These are phyloP conservation scores for Siphonodentalium dalli DNA, from an alignment of 2,888 invertebrate genomes.

Conservation along the genomic window DNA sequence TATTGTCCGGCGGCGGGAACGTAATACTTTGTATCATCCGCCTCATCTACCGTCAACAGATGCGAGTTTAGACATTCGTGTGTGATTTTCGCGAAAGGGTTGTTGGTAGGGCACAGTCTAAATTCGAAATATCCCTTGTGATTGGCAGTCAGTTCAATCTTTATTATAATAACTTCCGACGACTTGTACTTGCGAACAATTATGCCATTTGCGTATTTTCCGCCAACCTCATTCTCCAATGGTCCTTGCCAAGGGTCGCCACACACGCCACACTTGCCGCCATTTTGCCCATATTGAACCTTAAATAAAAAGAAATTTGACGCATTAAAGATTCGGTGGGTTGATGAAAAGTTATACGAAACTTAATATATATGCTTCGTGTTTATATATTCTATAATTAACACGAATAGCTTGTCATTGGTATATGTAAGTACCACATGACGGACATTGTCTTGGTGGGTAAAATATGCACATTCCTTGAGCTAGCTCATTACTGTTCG, in stretches of 20 bases:
- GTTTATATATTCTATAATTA: too few relatives aligned
- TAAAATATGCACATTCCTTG: too few relatives aligned
- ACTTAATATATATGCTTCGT: too few relatives aligned
- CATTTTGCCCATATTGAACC: constrained; percentile 49
- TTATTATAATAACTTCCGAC: constrained; percentile 56
- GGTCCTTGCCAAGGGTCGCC: constrained; percentile 77
- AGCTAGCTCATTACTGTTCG: too few relatives aligned
- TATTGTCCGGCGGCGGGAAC: constrained; percentile 33
- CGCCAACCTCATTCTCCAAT: constrained; percentile 60
- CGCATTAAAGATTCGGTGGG: too few relatives aligned
- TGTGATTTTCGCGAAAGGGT: constrained; percentile 39
- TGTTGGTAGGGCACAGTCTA: constrained; percentile 54
- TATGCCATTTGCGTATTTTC: constrained; percentile 59
- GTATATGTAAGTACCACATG: too few relatives aligned
- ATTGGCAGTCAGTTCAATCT: constrained; percentile 60
- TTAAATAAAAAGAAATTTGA: constrained; percentile 23
- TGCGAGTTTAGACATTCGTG: constrained; percentile 54
- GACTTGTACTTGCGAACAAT: constrained; percentile 54
- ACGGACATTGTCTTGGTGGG: too few relatives aligned
- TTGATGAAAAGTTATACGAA: too few relatives aligned
- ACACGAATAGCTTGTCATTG: too few relatives aligned
- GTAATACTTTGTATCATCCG: constrained; percentile 28
- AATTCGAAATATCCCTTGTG: constrained; percentile 63
- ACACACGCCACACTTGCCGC: constrained; percentile 86
- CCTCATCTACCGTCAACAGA: constrained; percentile 31